phyloP scores from a whole-genome alignment of 2,888 invertebrate genomes.

The Drosophila vallismaia region DNA sequence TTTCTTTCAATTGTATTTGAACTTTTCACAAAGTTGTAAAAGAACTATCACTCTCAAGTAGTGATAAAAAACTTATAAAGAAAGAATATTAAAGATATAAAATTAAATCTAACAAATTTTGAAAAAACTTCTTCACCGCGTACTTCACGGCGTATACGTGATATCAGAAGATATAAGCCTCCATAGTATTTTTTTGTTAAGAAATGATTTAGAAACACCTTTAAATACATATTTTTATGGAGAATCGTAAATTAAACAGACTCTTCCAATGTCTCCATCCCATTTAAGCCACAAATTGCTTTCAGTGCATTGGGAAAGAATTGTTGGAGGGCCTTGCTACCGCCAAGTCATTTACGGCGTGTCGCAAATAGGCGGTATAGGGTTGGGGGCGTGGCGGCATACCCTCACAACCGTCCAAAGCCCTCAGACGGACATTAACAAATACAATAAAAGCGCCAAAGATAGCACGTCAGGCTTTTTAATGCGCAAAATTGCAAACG shows the following conservation, averaged over 20 bases:
- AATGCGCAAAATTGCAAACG: constrained; percentile 80
- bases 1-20: too few species aligned
- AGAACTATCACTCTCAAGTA: too few species aligned
- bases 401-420: constrained; percentile 22
- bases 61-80: too few species aligned
- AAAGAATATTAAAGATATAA: too few species aligned
- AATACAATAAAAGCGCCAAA: constrained; percentile 80
- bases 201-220: too few species aligned
- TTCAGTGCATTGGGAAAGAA: constrained; percentile 15
- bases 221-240: background rate
- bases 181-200: too few species aligned
- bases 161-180: background rate
- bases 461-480: constrained; percentile 80
- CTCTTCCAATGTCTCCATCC: too few species aligned
- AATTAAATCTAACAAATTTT: too few species aligned
- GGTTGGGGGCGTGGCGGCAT: constrained; percentile 10
- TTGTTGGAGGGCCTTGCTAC: constrained; percentile 47
- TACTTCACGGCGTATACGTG: constrained; percentile 1
- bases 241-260: background rate
- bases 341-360: constrained; percentile 76
- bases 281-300: background rate
- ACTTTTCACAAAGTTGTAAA: too few species aligned
- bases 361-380: constrained; percentile 31
- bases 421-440: constrained; percentile 69
- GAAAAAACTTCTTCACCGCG: background rate